These are phyloP conservation scores for Ephialtes manifestator DNA, from an alignment of 2,888 invertebrate genomes.

Conservation along the genomic window DNA sequence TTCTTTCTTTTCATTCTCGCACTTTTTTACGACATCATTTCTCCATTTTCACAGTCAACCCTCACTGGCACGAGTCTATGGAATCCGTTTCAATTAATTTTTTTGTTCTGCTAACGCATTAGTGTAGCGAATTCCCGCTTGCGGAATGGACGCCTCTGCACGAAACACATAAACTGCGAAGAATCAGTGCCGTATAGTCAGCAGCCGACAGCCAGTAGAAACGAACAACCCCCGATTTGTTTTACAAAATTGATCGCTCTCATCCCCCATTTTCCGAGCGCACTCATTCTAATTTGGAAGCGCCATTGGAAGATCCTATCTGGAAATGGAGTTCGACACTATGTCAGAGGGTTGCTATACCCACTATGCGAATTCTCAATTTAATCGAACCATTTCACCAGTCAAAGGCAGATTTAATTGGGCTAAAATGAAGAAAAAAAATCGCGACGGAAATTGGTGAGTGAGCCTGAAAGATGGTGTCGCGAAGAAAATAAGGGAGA, in stretches of 20 bases:
- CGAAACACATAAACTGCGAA: conserved; percentile 11
- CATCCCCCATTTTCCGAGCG: conserved; percentile 16
- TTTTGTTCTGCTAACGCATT: conserved; percentile 37
- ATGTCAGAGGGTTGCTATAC: not conserved
- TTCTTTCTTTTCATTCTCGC: not conserved
- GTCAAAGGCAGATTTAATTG: conserved; percentile 45
- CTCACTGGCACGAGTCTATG: conserved; percentile 26
- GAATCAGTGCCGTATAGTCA: conserved; percentile 9
- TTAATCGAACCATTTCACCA: conserved; percentile 7
- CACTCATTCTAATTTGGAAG: conserved; percentile 47
- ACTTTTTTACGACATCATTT: conserved; percentile 29
- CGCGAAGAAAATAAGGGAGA: not conserved
- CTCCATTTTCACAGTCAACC: conserved; percentile 9
- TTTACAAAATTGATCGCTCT: conserved; percentile 74
- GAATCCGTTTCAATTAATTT: conserved; percentile 61
- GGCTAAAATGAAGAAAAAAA: conserved; percentile 39
- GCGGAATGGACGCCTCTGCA: conserved; percentile 15
- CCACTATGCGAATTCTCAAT: conserved; percentile 16
- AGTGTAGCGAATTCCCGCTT: conserved; percentile 1
- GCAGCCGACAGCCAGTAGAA: conserved; percentile 10
- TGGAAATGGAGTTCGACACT: conserved; percentile 20
- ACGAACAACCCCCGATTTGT: conserved; percentile 55
- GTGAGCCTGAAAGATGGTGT: not conserved
- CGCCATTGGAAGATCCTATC: conserved; percentile 37
- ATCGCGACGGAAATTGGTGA: not conserved